Percentiles rank a stretch among this genome's conserved stretches.
Evolutionary conservation across 1,140 invertebrate genomes (phyloP).

Genomic region (Drosophila asahinai): DNA sequence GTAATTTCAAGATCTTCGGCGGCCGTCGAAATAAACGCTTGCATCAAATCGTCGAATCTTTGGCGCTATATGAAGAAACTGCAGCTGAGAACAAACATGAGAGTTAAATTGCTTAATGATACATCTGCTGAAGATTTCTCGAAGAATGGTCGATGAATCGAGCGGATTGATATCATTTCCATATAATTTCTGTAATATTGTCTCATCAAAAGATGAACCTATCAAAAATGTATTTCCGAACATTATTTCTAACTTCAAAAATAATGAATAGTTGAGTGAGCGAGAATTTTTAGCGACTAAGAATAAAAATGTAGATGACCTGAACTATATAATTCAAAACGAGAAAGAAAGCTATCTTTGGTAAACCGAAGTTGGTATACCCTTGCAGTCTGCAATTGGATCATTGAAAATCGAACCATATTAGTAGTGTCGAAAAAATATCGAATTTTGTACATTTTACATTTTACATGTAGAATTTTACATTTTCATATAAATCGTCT

Average conservation of each 20-base stretch:
- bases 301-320: neutral
- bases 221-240: too few species aligned
- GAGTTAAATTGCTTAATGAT: conserved; percentile 1
- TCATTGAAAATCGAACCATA: too few species aligned
- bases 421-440: too few species aligned
- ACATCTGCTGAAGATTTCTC: neutral
- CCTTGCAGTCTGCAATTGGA: too few species aligned
- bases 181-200: conserved; percentile 3
- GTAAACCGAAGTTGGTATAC: too few species aligned
- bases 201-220: neutral
- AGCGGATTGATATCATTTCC: conserved; percentile 1
- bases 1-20: conserved; percentile 13
- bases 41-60: too few species aligned
- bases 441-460: too few species aligned
- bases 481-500: too few species aligned
- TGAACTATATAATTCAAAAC: neutral
- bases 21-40: conserved; percentile 2
- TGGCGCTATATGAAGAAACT: too few species aligned
- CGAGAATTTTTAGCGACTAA: neutral
- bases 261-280: conserved; percentile 5
- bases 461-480: too few species aligned
- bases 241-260: too few species aligned
- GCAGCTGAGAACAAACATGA: conserved; percentile 4
- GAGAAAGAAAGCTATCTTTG: too few species aligned
- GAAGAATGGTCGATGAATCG: neutral